Percentiles rank a stretch among this genome's conserved stretches.
phyloP scores from a whole-genome alignment of 2,113 vertebrate genomes.

The Sander vitreus region DNA sequence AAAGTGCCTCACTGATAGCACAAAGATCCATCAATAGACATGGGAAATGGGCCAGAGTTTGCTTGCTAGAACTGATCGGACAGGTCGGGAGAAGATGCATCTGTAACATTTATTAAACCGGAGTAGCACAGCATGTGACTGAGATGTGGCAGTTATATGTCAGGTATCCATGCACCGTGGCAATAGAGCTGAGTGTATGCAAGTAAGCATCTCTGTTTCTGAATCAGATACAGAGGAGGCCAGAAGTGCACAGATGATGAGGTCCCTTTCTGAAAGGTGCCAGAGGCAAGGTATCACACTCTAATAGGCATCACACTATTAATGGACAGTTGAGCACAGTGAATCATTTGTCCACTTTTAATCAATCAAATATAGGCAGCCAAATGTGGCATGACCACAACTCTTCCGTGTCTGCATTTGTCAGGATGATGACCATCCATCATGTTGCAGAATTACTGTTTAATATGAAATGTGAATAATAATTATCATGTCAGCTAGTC shows the following conservation, averaged over 20 bases:
- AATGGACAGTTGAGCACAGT: slow-evolving; percentile 75
- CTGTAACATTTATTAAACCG: slow-evolving; percentile 56
- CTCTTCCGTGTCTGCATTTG: slow-evolving; percentile 50
- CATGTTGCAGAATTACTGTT: slow-evolving; percentile 41
- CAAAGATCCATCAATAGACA: slow-evolving; percentile 80
- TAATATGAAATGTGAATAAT: slow-evolving; percentile 47
- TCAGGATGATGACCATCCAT: slow-evolving; percentile 55
- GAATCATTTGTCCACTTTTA: slow-evolving; percentile 77
- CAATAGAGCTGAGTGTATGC: background rate
- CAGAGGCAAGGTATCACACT: slow-evolving; percentile 66
- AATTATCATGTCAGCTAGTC: slow-evolving; percentile 45
- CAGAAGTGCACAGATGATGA: slow-evolving; percentile 42
- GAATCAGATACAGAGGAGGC: slow-evolving; percentile 1
- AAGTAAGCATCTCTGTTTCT: slow-evolving; percentile 23
- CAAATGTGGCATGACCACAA: slow-evolving; percentile 65
- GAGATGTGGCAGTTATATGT: slow-evolving; percentile 39
- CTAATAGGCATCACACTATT: slow-evolving; percentile 68
- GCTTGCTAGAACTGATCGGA: slow-evolving; percentile 50
- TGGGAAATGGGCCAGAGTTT: slow-evolving; percentile 62
- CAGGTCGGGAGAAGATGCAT: slow-evolving; percentile 42
- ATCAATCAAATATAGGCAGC: slow-evolving; percentile 59
- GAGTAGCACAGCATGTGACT: slow-evolving; percentile 45
- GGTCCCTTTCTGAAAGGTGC: slow-evolving; percentile 53
- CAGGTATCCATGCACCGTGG: slow-evolving; percentile 3
- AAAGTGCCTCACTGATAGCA: slow-evolving; percentile 79